These are phyloP conservation scores for Eupelmus urozonus DNA, from an alignment of 2,888 invertebrate genomes.

Conservation along the genomic window DNA sequence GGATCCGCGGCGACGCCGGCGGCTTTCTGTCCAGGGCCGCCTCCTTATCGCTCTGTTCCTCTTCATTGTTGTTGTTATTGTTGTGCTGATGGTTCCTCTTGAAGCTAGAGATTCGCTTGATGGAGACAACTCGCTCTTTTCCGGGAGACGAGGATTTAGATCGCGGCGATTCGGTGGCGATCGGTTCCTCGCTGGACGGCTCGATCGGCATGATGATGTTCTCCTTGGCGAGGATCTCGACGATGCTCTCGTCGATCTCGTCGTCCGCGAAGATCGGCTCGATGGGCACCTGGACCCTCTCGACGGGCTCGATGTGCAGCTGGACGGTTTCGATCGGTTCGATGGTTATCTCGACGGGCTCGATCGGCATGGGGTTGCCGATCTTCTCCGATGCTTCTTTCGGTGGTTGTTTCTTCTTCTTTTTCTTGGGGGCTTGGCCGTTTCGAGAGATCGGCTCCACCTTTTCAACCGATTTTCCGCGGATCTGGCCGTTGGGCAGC, in stretches of 20 bases:
- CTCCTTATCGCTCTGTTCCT: slow-evolving; percentile 22
- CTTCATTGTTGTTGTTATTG: slow-evolving; percentile 38
- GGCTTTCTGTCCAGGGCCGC: background rate
- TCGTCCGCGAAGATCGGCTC: background rate
- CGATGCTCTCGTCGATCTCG: slow-evolving; percentile 46
- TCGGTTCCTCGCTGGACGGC: background rate
- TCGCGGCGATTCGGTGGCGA: background rate
- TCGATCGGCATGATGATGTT: slow-evolving; percentile 37
- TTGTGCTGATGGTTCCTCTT: slow-evolving; percentile 33
- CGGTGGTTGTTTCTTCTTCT: background rate
- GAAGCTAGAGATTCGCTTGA: slow-evolving; percentile 53
- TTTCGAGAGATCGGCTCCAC: background rate
- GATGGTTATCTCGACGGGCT: slow-evolving; percentile 32
- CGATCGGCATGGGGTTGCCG: background rate
- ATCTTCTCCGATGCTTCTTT: background rate
- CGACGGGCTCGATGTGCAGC: slow-evolving; percentile 19
- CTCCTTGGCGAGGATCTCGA: slow-evolving; percentile 40
- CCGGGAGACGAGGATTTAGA: slow-evolving; percentile 6
- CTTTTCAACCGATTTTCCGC: background rate
- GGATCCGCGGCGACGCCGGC: background rate
- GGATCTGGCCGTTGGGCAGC: background rate
- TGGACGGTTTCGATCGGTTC: slow-evolving; percentile 42
- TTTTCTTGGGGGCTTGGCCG: background rate
- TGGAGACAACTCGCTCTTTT: slow-evolving; percentile 32
- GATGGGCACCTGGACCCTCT: slow-evolving; percentile 19